Percentiles rank a stretch among this genome's conserved stretches.
phyloP scores from a whole-genome alignment of 2,888 invertebrate genomes.

The Mesorhabditis spiculigera region DNA sequence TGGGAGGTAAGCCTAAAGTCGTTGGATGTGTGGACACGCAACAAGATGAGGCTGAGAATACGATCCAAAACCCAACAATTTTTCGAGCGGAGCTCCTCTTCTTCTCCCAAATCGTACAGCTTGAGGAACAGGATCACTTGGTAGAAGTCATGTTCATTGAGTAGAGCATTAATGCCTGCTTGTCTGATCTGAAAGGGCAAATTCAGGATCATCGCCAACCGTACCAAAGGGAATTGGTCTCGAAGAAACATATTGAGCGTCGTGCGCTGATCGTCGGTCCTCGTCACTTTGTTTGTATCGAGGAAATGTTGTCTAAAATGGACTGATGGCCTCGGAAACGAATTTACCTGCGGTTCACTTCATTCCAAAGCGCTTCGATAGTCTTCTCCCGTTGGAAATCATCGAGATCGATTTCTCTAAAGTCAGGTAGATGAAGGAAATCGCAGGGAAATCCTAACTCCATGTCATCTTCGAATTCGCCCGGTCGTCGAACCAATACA shows the following conservation, averaged over 20 bases:
- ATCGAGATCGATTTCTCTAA: no score
- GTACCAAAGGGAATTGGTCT: neutral
- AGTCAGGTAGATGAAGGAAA: no score
- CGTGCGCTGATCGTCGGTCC: neutral
- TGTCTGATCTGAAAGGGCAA: neutral
- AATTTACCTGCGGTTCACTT: no score
- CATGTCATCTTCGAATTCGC: no score
- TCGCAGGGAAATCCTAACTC: no score
- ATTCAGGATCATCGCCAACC: neutral
- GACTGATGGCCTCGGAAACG: no score
- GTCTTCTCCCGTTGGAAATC: no score
- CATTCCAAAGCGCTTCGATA: no score
- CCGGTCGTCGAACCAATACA: no score
- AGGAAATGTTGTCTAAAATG: neutral
- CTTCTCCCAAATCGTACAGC: neutral
- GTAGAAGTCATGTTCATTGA: neutral
- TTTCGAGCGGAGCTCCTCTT: neutral
- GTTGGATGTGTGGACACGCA: no score
- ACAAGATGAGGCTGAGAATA: no score
- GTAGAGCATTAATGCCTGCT: neutral
- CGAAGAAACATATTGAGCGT: neutral
- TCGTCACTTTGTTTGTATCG: neutral
- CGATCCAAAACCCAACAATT: neutral
- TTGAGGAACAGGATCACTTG: neutral
- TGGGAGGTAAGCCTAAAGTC: no score